These are phyloP conservation scores for Vulpes ferrilata DNA, from an alignment of 2,113 vertebrate species.

Conservation along the genomic window DNA sequence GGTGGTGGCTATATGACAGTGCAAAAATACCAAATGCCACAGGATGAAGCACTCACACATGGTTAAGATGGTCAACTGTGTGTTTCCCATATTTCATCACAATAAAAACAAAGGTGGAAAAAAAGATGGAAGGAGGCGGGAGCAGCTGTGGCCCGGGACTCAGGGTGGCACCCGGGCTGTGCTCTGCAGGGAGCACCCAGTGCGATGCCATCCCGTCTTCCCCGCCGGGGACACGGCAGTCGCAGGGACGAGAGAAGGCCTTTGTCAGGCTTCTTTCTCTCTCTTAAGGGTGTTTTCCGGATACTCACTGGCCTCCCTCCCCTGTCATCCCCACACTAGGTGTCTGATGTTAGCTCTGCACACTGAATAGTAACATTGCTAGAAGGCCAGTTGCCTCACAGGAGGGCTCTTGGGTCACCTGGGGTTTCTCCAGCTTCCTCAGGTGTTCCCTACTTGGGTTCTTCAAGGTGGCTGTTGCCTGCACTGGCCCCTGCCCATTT, in stretches of 20 bases:
- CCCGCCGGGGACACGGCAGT: background rate
- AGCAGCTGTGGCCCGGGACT: too few relatives aligned
- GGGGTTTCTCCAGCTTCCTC: too few relatives aligned
- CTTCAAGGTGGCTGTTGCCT: background rate
- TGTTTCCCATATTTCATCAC: background rate
- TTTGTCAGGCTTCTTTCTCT: background rate
- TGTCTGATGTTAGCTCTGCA: background rate
- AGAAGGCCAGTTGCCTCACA: fast-evolving
- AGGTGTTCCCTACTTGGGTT: background rate
- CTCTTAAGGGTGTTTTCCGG: background rate
- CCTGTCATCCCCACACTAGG: background rate
- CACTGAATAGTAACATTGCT: fast-evolving
- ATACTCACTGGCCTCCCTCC: background rate
- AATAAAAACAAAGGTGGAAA: background rate
- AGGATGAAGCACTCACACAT: background rate
- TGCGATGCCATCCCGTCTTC: background rate
- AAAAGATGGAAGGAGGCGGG: background rate
- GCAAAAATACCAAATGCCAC: fast-evolving
- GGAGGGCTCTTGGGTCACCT: background rate
- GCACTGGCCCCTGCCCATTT: fast-evolving
- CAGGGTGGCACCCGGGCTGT: too few relatives aligned
- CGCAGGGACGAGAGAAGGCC: background rate
- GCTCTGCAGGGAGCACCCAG: fast-evolving
- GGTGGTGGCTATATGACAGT: too few relatives aligned
- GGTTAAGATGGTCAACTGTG: background rate